Evolutionary conservation across 2,888 invertebrate genomes (phyloP).

Genomic region (Harmothoe impar): DNA sequence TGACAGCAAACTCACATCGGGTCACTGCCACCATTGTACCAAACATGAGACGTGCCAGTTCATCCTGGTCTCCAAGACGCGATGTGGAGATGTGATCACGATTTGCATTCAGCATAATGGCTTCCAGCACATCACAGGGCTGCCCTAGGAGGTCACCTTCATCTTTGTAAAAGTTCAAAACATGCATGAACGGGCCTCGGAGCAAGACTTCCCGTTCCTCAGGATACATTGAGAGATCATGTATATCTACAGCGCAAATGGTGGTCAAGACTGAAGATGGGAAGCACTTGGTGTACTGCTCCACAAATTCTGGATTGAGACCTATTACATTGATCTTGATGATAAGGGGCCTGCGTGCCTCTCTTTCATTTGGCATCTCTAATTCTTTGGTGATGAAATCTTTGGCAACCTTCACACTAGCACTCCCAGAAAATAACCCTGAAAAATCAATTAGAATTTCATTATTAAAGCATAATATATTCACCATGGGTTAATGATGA

Average conservation of each 20-base stretch:
- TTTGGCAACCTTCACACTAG: not conserved
- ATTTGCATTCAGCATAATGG: slow-evolving; percentile 72
- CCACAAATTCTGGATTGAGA: slow-evolving; percentile 69
- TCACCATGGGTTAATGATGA: too few species aligned
- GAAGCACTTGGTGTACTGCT: slow-evolving; percentile 69
- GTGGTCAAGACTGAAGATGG: slow-evolving; percentile 70
- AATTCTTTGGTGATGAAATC: not conserved
- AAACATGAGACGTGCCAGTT: slow-evolving; percentile 70
- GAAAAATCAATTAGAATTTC: not conserved
- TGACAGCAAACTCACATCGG: slow-evolving; percentile 70
- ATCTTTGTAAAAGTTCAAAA: slow-evolving; percentile 69
- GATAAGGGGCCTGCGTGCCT: slow-evolving; percentile 64
- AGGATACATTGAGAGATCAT: slow-evolving; percentile 69
- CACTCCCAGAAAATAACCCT: not conserved
- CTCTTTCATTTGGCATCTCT: not conserved
- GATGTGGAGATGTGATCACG: slow-evolving; percentile 72
- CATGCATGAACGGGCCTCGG: slow-evolving; percentile 71
- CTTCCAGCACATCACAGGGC: slow-evolving; percentile 69
- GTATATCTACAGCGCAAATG: slow-evolving; percentile 72
- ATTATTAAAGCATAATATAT: not conserved
- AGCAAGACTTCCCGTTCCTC: slow-evolving; percentile 72
- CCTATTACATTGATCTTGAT: slow-evolving; percentile 72
- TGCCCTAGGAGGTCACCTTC: slow-evolving; percentile 56
- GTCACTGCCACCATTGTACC: slow-evolving; percentile 71
- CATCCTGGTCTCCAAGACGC: slow-evolving; percentile 69